These are phyloP conservation scores for Nasonia longicornis DNA, from an alignment of 1,140 invertebrate genomes.

Conservation along the genomic window DNA sequence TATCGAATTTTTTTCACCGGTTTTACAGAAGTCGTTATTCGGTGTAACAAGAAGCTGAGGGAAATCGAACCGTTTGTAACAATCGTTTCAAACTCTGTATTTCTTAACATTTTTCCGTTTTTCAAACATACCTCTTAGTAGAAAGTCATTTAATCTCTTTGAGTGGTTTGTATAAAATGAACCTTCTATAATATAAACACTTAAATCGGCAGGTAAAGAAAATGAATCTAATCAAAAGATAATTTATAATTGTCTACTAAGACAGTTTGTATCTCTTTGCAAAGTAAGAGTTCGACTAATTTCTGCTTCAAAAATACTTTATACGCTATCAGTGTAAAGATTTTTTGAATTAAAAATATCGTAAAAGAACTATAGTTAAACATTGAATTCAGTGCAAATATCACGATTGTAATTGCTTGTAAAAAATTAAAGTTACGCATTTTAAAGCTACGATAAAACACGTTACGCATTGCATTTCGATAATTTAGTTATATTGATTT, in stretches of 20 bases:
- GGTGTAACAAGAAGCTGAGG: not conserved
- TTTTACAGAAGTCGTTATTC: not conserved
- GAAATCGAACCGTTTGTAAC: not conserved
- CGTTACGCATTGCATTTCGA: not conserved
- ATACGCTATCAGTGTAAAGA: not conserved
- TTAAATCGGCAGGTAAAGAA: not conserved
- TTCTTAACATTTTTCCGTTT: not conserved
- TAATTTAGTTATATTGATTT: not conserved
- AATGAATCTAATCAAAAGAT: not conserved
- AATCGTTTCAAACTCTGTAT: not conserved
- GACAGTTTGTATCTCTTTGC: not conserved
- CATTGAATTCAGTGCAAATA: not conserved
- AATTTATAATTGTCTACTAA: not conserved
- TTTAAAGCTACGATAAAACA: no score
- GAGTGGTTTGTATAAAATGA: not conserved
- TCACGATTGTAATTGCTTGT: not conserved
- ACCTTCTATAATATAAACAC: no score
- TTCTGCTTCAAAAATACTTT: not conserved
- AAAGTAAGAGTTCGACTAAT: not conserved
- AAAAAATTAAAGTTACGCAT: not conserved
- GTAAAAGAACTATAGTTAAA: not conserved
- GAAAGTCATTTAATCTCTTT: not conserved
- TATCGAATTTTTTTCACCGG: slow-evolving; percentile 11
- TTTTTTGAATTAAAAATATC: not conserved
- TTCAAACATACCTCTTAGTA: not conserved